phyloP scores from a whole-genome alignment of 2,888 invertebrate species.

The Dusona sp. region DNA sequence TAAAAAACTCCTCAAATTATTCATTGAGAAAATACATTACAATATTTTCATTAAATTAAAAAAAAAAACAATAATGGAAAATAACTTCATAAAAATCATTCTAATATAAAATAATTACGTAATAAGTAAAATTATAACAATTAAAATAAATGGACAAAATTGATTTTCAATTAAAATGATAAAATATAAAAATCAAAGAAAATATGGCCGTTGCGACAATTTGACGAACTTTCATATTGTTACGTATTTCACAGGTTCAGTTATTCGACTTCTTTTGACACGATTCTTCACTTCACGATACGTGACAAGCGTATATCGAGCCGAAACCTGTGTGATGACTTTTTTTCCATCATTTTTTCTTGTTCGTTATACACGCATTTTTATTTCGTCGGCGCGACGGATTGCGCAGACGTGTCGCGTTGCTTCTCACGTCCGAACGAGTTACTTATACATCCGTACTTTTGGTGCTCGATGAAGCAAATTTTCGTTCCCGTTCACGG shows the following conservation, averaged over 20 bases:
- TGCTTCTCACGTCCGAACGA: conserved; percentile 81
- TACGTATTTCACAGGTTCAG: background rate
- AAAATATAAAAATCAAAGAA: background rate
- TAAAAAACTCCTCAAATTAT: background rate
- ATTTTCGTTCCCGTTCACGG: conserved; percentile 75
- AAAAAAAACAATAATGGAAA: background rate
- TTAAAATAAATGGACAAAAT: background rate
- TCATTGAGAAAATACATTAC: background rate
- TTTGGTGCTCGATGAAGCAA: conserved; percentile 67
- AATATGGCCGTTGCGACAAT: background rate
- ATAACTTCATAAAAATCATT: too few species aligned
- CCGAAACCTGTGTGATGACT: conserved; percentile 11
- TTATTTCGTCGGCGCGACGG: conserved; percentile 69
- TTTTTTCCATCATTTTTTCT: conserved; percentile 34
- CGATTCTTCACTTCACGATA: conserved; percentile 50
- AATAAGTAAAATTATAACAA: background rate
- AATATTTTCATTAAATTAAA: background rate
- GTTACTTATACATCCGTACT: conserved; percentile 71
- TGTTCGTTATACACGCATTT: conserved; percentile 15
- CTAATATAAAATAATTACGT: too few species aligned
- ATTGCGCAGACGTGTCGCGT: conserved; percentile 83
- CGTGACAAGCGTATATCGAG: conserved; percentile 43
- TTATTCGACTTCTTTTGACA: conserved; percentile 17
- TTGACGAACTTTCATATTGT: background rate
- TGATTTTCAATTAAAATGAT: background rate